Percentiles rank a stretch among this genome's conserved stretches.
Evolutionary conservation across 2,113 vertebrate genomes (phyloP).

Genomic region (Pantherophis guttatus): DNA sequence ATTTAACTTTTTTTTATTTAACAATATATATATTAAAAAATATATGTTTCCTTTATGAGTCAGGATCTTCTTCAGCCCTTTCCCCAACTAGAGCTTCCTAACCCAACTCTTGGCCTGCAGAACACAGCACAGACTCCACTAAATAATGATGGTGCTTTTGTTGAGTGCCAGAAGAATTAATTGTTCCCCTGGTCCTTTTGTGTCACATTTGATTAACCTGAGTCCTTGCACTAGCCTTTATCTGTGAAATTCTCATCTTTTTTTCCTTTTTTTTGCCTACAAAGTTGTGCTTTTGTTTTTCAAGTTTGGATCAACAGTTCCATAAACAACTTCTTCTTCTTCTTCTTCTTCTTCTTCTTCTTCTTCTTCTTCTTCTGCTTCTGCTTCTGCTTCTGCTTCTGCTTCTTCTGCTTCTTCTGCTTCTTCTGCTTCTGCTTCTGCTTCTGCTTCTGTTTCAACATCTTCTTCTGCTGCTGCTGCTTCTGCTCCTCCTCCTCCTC

Average conservation of each 20-base stretch:
- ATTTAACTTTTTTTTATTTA: background rate
- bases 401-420: too few species aligned
- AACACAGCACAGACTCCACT: conserved; percentile 33
- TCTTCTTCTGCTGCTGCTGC: too few species aligned
- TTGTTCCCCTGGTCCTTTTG: conserved; percentile 22
- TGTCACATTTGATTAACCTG: conserved; percentile 45
- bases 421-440: too few species aligned
- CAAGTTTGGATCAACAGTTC: conserved; percentile 21
- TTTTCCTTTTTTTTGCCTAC: background rate
- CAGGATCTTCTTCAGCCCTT: too few species aligned
- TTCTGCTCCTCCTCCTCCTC: too few species aligned
- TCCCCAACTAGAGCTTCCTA: background rate
- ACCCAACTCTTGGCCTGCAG: background rate
- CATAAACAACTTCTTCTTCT: background rate
- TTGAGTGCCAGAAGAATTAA: conserved; percentile 12
- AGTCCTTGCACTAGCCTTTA: conserved; percentile 15
- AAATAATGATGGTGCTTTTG: conserved; percentile 25
- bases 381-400: too few species aligned
- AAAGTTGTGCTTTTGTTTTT: conserved; percentile 30
- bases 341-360: too few species aligned
- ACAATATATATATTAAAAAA: background rate
- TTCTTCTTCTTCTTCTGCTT: too few species aligned
- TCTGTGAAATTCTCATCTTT: conserved; percentile 32
- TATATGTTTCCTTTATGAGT: background rate
- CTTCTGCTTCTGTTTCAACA: too few species aligned